Evolutionary conservation across 2,797 vertebrate species (phyloP).

Genomic region (Sus cebifrons): DNA sequence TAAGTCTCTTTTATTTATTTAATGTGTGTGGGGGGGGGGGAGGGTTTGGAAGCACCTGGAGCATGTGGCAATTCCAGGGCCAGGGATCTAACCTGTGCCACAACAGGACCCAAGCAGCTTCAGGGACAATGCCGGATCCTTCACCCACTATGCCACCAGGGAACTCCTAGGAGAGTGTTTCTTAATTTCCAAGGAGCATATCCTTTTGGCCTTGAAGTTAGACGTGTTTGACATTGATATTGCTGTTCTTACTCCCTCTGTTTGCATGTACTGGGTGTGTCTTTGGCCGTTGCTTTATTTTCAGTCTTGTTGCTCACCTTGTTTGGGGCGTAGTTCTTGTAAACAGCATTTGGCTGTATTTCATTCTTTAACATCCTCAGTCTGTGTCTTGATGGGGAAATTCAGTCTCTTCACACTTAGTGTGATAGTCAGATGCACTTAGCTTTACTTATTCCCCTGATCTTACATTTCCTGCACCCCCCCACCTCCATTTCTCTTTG

Average conservation of each 20-base stretch:
- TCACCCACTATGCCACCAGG: too few species aligned
- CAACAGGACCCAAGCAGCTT: too few species aligned
- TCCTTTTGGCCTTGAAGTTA: constrained; percentile 14
- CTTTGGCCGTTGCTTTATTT: constrained; percentile 77
- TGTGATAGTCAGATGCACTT: not conserved
- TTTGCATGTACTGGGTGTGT: constrained; percentile 59
- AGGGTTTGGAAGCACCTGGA: too few species aligned
- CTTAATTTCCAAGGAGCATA: constrained; percentile 65
- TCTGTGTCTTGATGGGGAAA: constrained; percentile 72
- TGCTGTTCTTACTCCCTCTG: constrained; percentile 3
- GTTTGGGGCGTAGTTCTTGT: constrained; percentile 80
- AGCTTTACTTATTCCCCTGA: not conserved
- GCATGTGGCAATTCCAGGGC: too few species aligned
- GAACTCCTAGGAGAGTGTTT: not conserved
- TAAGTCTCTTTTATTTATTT: too few species aligned
- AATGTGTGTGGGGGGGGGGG: too few species aligned
- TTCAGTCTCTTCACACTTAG: constrained; percentile 37
- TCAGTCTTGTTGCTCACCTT: constrained; percentile 75
- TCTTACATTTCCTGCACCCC: not conserved
- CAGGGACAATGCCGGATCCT: too few species aligned
- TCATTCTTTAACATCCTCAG: constrained; percentile 73
- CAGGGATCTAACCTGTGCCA: too few species aligned
- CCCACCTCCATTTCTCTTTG: not conserved
- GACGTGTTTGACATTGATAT: constrained; percentile 50
- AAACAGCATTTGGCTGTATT: constrained; percentile 82